Percentiles rank a stretch among this genome's conserved stretches.
phyloP scores from a whole-genome alignment of 2,888 invertebrate genomes.

The Thereva nobilitata region DNA sequence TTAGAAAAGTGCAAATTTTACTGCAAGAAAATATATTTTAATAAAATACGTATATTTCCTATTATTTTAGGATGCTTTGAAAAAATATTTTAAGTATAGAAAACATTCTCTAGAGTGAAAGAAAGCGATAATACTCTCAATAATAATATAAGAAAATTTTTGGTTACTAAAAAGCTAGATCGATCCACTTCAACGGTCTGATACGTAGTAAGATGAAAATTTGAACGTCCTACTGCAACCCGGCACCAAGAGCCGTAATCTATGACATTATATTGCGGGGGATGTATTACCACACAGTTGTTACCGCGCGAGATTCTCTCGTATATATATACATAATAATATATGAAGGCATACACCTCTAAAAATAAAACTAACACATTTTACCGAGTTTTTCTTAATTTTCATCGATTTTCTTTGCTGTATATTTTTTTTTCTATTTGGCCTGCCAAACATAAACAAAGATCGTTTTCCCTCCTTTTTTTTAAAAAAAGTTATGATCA shows the following conservation, averaged over 20 bases:
- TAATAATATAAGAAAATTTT: no score
- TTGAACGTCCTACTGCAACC: neutral
- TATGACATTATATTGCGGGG: slow-evolving; percentile 28
- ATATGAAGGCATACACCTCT: slow-evolving; percentile 1
- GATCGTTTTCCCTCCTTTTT: slow-evolving; percentile 14
- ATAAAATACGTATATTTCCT: no score
- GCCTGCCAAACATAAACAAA: slow-evolving; percentile 25
- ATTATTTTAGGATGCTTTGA: no score
- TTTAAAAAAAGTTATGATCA: slow-evolving; percentile 5
- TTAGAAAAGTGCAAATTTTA: no score
- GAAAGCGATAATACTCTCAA: no score
- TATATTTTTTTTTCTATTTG: slow-evolving; percentile 20
- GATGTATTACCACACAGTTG: slow-evolving; percentile 34
- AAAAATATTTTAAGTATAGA: no score
- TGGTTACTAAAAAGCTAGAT: neutral
- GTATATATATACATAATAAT: no score
- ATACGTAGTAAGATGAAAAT: neutral
- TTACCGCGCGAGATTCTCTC: slow-evolving; percentile 21
- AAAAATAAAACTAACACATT: slow-evolving; percentile 32
- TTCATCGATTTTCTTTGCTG: slow-evolving; percentile 15
- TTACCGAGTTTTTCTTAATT: slow-evolving; percentile 24
- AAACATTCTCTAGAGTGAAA: no score
- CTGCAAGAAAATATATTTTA: no score
- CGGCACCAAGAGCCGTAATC: slow-evolving; percentile 22
- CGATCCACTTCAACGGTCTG: neutral